These are phyloP conservation scores for Spea multiplicata DNA, from an alignment of 2,113 vertebrate species.

Conservation along the genomic window DNA sequence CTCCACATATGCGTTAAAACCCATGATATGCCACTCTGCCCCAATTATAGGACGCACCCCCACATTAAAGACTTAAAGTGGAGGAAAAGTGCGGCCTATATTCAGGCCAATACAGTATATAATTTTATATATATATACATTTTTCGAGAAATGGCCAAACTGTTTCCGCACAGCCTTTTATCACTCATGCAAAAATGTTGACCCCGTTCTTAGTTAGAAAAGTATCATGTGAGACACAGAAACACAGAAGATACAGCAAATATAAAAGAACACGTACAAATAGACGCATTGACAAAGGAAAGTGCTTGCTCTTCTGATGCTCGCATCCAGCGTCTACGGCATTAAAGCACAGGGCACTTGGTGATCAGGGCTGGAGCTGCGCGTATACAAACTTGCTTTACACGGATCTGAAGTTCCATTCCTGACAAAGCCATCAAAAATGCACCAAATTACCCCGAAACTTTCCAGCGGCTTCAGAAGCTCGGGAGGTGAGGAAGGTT, in stretches of 20 bases:
- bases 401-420: constrained; percentile 24
- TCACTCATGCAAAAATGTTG: not conserved
- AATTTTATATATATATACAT: not conserved
- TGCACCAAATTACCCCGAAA: constrained; percentile 27
- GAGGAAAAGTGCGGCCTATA: too few species aligned
- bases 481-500: constrained; percentile 41
- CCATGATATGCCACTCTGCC: too few species aligned
- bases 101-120: not conserved
- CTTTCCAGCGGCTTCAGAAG: constrained; percentile 15
- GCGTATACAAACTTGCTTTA: not conserved
- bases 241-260: too few species aligned
- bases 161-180: not conserved
- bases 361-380: not conserved
- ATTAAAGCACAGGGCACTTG: not conserved
- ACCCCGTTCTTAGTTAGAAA: too few species aligned
- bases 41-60: too few species aligned
- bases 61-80: too few species aligned
- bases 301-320: not conserved
- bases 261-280: not conserved
- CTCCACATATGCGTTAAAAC: too few species aligned
- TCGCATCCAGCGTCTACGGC: not conserved
- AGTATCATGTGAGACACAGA: too few species aligned
- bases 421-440: constrained; percentile 37
- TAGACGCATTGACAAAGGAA: not conserved
- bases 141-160: not conserved